Percentiles rank a stretch among this genome's conserved stretches.
Evolutionary conservation across 1,140 invertebrate species (phyloP).

Genomic region (Diuraphis noxia): DNA sequence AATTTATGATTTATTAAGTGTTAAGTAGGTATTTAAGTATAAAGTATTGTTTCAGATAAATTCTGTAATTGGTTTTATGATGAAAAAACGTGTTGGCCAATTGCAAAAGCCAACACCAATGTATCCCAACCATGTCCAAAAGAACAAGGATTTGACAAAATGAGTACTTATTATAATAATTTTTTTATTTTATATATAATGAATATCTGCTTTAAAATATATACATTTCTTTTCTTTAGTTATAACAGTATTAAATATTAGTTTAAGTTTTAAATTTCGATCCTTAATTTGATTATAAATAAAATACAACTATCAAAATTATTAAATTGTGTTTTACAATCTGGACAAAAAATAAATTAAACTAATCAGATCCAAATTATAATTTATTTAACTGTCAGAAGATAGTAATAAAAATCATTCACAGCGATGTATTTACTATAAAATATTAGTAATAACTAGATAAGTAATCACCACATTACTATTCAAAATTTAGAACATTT

Average conservation of each 20-base stretch:
- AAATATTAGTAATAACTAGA: neutral
- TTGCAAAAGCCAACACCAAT: constrained; percentile 36
- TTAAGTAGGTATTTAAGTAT: neutral
- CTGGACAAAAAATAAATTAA: neutral
- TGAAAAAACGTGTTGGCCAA: constrained; percentile 42
- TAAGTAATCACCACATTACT: neutral
- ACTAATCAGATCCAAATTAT: neutral
- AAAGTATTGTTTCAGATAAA: neutral
- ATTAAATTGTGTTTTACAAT: neutral
- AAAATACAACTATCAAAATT: neutral
- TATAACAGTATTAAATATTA: neutral
- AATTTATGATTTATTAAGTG: neutral
- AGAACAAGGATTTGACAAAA: constrained; percentile 50
- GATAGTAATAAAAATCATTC: neutral
- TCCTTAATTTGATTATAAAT: neutral
- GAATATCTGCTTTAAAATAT: neutral
- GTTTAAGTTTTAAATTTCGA: neutral
- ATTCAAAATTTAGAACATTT: neutral
- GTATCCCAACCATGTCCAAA: constrained; percentile 39
- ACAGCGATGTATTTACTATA: neutral
- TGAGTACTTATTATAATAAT: constrained; percentile 16
- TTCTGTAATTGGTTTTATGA: constrained; percentile 43
- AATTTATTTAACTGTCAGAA: neutral
- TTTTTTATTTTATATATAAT: neutral
- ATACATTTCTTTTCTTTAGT: too few relatives aligned